Evolutionary conservation across 2,888 invertebrate species (phyloP), one percentile per base, ranked within the genome.

Genomic region (Tachina fera): DNA sequence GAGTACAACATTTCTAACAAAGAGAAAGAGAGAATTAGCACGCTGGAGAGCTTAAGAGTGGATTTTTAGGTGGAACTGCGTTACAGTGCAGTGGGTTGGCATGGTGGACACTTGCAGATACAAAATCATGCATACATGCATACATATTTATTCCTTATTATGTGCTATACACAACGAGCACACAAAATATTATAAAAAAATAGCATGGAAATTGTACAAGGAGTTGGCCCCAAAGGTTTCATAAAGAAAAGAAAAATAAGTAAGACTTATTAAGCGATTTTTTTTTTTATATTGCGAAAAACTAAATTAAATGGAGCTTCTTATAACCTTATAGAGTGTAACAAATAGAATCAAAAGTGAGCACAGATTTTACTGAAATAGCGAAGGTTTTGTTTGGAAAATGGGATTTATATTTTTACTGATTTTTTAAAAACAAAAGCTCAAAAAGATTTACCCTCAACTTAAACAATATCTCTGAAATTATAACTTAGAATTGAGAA

Each of bases 41-140:
- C 51, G 19, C 49, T 41, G 45, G 75, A 75, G 85, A 87, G 88
- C 88, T 88, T 88, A 89, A 90, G 89, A 88, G 90, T 90, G 88
- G 70, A 88, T 71, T 83, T 88, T 49, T 65, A 19, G 68, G 88
- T 58, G 47, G 19, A 60, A 84, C 39, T 84, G 81, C 85, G 74
- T 70, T 68, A 79, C 9, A 67, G 72, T 77, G 65, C 77, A 78
- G 67, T 72, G 68, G 67, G 83, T 83, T 83, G 83, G 78, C 67
- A 83, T 78, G 67, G 77, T 67, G 60, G 78, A 47, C 31, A 31
- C 31, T 31, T 31, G 31, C 31, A 31, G 31, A 31, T 31, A 31
- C 60, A 61, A 80, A 49, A 58, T 16, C 67, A 61, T 49, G 14
- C 9, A 22, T 22, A 11, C 9, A 8, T 22, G 3, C 19, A 22